Evolutionary conservation across 2,113 vertebrate species (phyloP), one percentile per base, ranked within the genome.

Genomic region (Lepidiolamprologus cunningtoni): DNA sequence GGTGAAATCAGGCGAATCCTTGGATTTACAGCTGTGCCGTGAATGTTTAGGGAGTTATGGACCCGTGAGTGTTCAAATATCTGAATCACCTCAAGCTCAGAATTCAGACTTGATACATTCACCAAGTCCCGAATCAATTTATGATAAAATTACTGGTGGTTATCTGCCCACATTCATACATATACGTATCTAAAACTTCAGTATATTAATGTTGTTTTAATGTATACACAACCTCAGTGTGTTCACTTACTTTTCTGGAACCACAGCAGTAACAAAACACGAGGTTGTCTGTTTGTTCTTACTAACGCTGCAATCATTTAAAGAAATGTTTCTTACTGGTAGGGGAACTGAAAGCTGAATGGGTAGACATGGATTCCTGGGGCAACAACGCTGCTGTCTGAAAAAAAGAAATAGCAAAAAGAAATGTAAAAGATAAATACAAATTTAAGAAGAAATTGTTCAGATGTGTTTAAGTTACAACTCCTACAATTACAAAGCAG

Each of bases 331-430:
- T 92, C 96, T 93, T 92, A 97, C 96, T 93, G 45, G 1, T 9
- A 5, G 31, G 96, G 96, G 31, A 97, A 66, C 85, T 95, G 95
- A 90, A 97, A 95, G 19, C 82, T 91, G 90, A 96, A 97, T 4
- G 96, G 95, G 81, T 95, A 97, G 40, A 94, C 81, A 45, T 97
- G 96, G 86, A 21, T 55, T 40, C 96, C 96, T 40, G 92, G 87
- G 7, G 79, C 33, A 42, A 96, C 58, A 53, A 94, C 89, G 19
- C 17, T 89, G 35, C 78, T 63, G 50, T 94, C 96, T 97, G 63
- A 57, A 78, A 12, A 86, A 92, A 73, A 54, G 53, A 93, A 53
- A 33, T 16, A 88, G 61, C 11, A 58, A 76, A 6, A 28, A 5
- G 9, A 86, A 68, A 66, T 9, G 4, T 21, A 45, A 28, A 54